Conservation (phyloP, 1,140 invertebrate genomes). For the Watersipora subatra region DNA sequence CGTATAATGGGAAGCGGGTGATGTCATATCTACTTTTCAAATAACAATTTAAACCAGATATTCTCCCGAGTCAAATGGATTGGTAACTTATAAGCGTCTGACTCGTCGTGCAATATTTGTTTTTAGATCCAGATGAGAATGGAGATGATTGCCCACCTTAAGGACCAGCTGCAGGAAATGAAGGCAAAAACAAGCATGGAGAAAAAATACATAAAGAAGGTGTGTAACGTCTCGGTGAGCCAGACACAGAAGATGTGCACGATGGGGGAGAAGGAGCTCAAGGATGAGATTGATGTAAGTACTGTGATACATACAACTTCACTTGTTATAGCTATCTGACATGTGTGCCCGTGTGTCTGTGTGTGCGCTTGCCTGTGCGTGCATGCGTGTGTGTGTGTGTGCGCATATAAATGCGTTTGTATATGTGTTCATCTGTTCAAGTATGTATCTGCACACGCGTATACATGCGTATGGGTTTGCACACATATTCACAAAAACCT, state of each 20-base stretch:
- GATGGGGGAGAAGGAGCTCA: slow-evolving; percentile 26
- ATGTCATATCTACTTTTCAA: too few species aligned
- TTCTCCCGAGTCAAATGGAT: too few species aligned
- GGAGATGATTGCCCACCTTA: slow-evolving; percentile 35
- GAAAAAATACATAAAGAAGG: slow-evolving; percentile 37
- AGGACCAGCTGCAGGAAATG: slow-evolving; percentile 26
- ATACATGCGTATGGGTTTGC: too few species aligned
- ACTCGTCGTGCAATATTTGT: too few species aligned
- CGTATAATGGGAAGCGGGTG: too few species aligned
- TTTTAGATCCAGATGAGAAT: slow-evolving; percentile 26
- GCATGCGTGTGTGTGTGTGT: background rate
- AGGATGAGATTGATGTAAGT: slow-evolving; percentile 30
- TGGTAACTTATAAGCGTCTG: too few species aligned
- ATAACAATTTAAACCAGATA: too few species aligned
- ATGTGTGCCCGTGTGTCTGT: background rate
- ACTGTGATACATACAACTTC: too few species aligned
- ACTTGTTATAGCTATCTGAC: background rate
- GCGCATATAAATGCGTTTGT: background rate
- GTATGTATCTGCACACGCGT: too few species aligned
- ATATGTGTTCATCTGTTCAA: too few species aligned
- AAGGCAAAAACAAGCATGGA: slow-evolving; percentile 39
- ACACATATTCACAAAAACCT: too few species aligned
- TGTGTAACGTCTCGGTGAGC: slow-evolving; percentile 29
- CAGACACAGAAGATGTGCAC: slow-evolving; percentile 33
- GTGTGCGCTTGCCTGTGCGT: too few species aligned